Conservation (phyloP, 2,888 invertebrate genomes). For the Acleris literana region DNA sequence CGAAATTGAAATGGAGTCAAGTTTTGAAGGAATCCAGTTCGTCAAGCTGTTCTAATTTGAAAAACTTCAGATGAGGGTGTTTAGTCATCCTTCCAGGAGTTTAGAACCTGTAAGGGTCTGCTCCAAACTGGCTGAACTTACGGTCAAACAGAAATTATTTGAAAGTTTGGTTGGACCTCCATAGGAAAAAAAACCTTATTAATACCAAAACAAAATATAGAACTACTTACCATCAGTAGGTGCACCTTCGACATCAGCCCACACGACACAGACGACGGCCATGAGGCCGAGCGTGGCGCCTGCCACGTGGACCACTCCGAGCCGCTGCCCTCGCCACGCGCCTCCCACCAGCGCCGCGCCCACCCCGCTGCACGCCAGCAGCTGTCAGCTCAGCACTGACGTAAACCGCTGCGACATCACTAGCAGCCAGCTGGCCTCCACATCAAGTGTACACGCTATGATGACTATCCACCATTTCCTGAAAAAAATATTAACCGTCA, state of each 20-base stretch:
- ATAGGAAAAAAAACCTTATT: too few species aligned
- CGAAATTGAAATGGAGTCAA: too few species aligned
- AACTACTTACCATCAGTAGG: constrained; percentile 81
- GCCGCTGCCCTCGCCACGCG: constrained; percentile 89
- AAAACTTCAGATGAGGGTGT: too few species aligned
- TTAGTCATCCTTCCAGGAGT: too few species aligned
- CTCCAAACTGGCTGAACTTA: too few species aligned
- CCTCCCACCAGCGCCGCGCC: constrained; percentile 92
- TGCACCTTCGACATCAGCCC: constrained; percentile 90
- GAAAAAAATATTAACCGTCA: constrained; percentile 48
- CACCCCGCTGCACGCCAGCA: constrained; percentile 93
- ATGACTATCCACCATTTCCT: constrained; percentile 88
- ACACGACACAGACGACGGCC: constrained; percentile 92
- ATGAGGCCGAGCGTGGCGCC: constrained; percentile 91
- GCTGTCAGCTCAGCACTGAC: constrained; percentile 85
- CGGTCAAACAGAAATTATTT: too few species aligned
- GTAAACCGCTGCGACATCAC: constrained; percentile 89
- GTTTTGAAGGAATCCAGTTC: too few species aligned
- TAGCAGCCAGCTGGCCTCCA: constrained; percentile 93
- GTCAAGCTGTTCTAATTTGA: too few species aligned
- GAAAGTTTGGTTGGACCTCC: too few species aligned
- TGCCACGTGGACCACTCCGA: constrained; percentile 89
- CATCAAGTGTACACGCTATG: constrained; percentile 90
- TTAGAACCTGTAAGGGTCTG: too few species aligned
- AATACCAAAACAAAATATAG: too few species aligned